Evolutionary conservation across 2,797 vertebrate species (phyloP).

Genomic region (Xenopus petersii): DNA sequence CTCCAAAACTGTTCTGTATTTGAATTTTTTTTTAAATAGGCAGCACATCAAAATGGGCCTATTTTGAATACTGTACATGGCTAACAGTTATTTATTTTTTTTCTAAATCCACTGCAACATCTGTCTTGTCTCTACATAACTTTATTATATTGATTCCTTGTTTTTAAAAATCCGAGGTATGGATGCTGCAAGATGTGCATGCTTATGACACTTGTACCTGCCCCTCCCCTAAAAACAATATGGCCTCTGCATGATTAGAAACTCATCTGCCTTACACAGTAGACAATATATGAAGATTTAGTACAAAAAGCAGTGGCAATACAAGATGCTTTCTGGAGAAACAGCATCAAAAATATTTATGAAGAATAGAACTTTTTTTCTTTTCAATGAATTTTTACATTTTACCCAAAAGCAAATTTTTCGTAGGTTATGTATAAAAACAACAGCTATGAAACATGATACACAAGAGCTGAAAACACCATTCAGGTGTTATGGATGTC

Average conservation of each 20-base stretch:
- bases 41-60: slow-evolving; percentile 99
- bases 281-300: slow-evolving; percentile 84
- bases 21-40: slow-evolving; percentile 90
- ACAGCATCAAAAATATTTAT: slow-evolving; percentile 94
- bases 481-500: not conserved
- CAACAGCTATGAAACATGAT: slow-evolving; percentile 52
- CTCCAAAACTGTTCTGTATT: slow-evolving; percentile 90
- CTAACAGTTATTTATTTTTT: slow-evolving; percentile 76
- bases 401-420: slow-evolving; percentile 88
- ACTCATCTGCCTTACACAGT: slow-evolving; percentile 82
- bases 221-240: slow-evolving; percentile 77
- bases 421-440: slow-evolving; percentile 77
- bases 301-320: slow-evolving; percentile 87
- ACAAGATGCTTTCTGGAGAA: slow-evolving; percentile 92
- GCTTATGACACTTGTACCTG: slow-evolving; percentile 87
- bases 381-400: slow-evolving; percentile 66
- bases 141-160: slow-evolving; percentile 54
- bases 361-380: slow-evolving; percentile 74
- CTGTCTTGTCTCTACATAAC: slow-evolving; percentile 80
- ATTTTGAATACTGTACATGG: slow-evolving; percentile 98
- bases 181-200: slow-evolving; percentile 94
- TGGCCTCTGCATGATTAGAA: slow-evolving; percentile 76
- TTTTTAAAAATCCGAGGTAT: slow-evolving; percentile 64
- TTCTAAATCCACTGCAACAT: slow-evolving; percentile 92
- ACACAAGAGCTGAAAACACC: not conserved